Percentiles rank a stretch among this genome's conserved stretches.
Evolutionary conservation across 2,113 vertebrate genomes (phyloP).

Genomic region (Ophiodon elongatus): DNA sequence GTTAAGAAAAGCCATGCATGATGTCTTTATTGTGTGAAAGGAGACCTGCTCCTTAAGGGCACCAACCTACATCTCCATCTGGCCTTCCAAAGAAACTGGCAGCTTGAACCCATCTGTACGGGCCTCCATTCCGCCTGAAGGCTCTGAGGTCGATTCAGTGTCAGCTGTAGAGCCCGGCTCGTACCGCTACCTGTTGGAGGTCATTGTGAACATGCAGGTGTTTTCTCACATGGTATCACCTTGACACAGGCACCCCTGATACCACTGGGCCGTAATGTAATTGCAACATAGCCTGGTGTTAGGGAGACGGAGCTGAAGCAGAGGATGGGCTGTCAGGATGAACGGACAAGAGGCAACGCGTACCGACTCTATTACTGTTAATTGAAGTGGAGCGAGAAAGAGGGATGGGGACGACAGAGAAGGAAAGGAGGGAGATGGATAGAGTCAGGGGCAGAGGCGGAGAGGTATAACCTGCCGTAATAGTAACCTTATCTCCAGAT

Average conservation of each 20-base stretch:
- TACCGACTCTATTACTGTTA: constrained; percentile 60
- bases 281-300: constrained; percentile 45
- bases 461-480: constrained; percentile 20
- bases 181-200: constrained; percentile 13
- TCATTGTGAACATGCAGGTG: constrained; percentile 43
- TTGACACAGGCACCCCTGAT: constrained; percentile 44
- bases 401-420: constrained; percentile 25
- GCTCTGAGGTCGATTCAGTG: constrained; percentile 32
- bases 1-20: constrained; percentile 43
- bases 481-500: constrained; percentile 60
- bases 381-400: constrained; percentile 57
- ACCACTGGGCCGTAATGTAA: constrained; percentile 39
- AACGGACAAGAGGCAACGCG: constrained; percentile 40
- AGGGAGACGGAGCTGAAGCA: constrained; percentile 20
- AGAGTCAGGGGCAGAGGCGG: constrained; percentile 6
- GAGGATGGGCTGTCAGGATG: constrained; percentile 42
- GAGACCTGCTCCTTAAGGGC: constrained; percentile 26
- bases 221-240: constrained; percentile 58
- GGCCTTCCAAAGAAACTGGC: constrained; percentile 18
- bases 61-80: constrained; percentile 28
- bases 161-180: constrained; percentile 20
- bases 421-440: not conserved
- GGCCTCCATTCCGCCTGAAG: constrained; percentile 27
- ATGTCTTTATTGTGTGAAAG: constrained; percentile 49
- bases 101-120: not conserved